A percentile compares a stretch with the other conserved stretches of the same genome.
phyloP scores from a whole-genome alignment of 2,797 vertebrate genomes.

The Notolabrus celidotus region DNA sequence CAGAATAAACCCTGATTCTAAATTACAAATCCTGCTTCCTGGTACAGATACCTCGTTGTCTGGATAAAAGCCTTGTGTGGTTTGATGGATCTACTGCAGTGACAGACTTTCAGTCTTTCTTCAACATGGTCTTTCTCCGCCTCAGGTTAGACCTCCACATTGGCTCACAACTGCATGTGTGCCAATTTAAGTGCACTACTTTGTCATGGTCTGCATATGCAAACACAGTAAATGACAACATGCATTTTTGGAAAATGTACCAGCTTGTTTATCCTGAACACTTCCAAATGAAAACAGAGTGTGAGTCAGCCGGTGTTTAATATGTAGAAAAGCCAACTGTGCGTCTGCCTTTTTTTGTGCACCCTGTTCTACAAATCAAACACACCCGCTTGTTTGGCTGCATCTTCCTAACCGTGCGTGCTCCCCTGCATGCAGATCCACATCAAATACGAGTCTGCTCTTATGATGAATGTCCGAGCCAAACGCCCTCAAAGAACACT shows the following conservation, averaged over 20 bases:
- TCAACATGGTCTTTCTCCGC: too few species aligned
- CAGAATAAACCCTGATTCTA: too few species aligned
- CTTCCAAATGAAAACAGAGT: conserved; percentile 9
- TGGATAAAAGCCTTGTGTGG: too few species aligned
- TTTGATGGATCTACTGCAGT: too few species aligned
- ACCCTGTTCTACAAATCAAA: conserved; percentile 23
- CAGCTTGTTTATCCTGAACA: neutral
- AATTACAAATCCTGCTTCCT: too few species aligned
- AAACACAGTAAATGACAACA: neutral
- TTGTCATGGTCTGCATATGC: neutral
- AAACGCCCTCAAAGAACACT: conserved; percentile 6
- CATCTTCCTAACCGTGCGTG: conserved; percentile 4
- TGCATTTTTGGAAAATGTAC: neutral
- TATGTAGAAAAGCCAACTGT: neutral
- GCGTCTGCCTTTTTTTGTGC: neutral
- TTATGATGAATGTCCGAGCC: conserved; percentile 31
- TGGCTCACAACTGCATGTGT: too few species aligned
- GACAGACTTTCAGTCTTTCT: too few species aligned
- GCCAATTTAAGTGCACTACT: too few species aligned
- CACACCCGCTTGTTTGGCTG: conserved; percentile 18
- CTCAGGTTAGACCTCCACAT: too few species aligned
- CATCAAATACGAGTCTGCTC: conserved; percentile 13
- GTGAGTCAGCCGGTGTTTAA: conserved; percentile 4
- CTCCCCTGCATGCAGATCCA: conserved; percentile 31
- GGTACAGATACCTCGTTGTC: too few species aligned